Conservation (phyloP, 2,113 vertebrate species). For the Mesocricetus auratus region DNA sequence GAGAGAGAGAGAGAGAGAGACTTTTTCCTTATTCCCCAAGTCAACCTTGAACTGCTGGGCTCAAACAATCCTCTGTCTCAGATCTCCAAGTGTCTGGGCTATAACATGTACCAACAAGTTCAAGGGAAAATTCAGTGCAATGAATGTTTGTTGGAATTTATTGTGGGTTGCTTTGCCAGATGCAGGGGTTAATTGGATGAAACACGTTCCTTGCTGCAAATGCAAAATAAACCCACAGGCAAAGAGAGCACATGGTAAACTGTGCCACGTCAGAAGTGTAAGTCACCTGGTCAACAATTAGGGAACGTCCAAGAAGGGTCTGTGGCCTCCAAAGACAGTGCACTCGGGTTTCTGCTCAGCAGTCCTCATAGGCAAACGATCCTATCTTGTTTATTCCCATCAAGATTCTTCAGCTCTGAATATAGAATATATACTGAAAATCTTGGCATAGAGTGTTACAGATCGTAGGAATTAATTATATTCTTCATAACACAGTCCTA, state of each 20-base stretch:
- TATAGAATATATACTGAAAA: constrained; percentile 4
- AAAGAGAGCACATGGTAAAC: not conserved
- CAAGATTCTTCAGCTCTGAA: not conserved
- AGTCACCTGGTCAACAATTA: not conserved
- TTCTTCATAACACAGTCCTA: not conserved
- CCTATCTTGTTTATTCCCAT: not conserved
- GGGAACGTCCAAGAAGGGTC: not conserved
- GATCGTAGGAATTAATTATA: constrained; percentile 25
- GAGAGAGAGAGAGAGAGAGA: not conserved
- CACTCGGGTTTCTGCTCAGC: not conserved
- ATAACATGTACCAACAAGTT: not conserved
- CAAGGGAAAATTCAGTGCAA: constrained; percentile 30
- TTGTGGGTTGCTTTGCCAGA: not conserved
- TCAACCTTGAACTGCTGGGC: not conserved
- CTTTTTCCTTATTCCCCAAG: not conserved
- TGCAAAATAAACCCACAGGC: not conserved
- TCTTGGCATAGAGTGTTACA: not conserved
- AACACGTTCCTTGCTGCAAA: not conserved
- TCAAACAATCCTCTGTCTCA: not conserved
- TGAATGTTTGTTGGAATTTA: not conserved
- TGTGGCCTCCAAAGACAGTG: not conserved
- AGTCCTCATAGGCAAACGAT: not conserved
- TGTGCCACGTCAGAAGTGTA: not conserved
- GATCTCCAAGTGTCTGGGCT: not conserved
- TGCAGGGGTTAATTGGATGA: not conserved